Base-by-base conservation (phyloP, 1,140 invertebrate species). In the Venturia canescens region DNA sequence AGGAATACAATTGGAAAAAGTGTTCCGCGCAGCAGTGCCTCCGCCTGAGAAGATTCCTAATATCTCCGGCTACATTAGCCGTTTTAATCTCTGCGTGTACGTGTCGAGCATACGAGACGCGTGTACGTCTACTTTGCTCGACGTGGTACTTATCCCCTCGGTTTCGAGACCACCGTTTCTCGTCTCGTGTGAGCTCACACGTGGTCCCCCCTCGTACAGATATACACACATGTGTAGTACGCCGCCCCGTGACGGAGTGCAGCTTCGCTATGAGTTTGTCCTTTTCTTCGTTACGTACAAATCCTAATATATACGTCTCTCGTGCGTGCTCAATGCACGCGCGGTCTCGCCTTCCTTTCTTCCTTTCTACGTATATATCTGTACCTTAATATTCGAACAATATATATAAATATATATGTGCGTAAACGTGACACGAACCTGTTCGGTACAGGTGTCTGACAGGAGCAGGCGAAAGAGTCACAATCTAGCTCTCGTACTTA, bases 401-500 rank as follows among this genome's bases (percentile, higher is more conserved):
- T 63, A 15, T 63, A 15, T 63, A 63, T 63, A 63, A 23, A 63
- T 13, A 26, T 26, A 13, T 26, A 23, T 63, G 27, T 26, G 18
- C 27, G 67, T 1, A 11, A 11, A 69, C 67, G 67, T 29, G 67
- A 69, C 67, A 38, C 27, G 29, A 71, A 71, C 69, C 69, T 71
- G 69, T 71, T 71, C 34, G 69, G n/a, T 71, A 71, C 69, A 71
- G 69, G 67, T 69, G 67, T 34, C n/a, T 26, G 74, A 34, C 50
- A 27, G 60, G 27, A 23, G 80, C 18, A 63, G 60, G 80, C 18
- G 29, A 29, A n/a, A 31, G 67, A 69, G 34, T 16, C 44, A 50
- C 53, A 44, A 79, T 81, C 80, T 53, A 18, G 80, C 85, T 84
- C 83, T 27, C 76, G 78, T 80, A 48, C 78, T 80, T 80, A 50